Evolutionary conservation across 2,113 vertebrate species (phyloP), one percentile per base, ranked within the genome.

Genomic region (Microcebus jonahi): DNA sequence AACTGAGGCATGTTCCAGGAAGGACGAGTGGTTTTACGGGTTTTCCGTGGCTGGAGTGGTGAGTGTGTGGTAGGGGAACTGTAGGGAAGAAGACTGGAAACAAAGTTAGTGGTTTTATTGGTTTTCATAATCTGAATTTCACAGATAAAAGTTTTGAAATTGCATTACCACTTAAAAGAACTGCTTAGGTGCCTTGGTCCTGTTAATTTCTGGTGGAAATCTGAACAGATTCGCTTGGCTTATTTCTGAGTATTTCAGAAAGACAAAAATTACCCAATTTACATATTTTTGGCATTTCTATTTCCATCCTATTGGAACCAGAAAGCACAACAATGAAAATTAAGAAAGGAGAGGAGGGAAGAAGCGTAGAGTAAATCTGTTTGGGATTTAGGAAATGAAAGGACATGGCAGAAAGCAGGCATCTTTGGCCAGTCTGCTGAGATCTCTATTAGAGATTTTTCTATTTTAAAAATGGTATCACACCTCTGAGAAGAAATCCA

Each of bases 221-320:
- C 57, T 15, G 4, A 94, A 53, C 36, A 83, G 80, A 89, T 63
- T 82, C 10, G 87, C 76, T 92, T 87, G 42, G 20, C 59, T 90
- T 82, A 31, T 71, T 92, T 68, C 31, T 90, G 65, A 25, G 6
- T 86, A 55, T 82, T 95, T 95, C 57, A 92, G 76, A 90, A 92
- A 67, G 67, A 59, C 25, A 91, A 75, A 48, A 65, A 85, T 48
- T 77, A 71, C 21, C 36, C 42, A 61, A 5, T 77, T 34, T 2
- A 12, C n/a, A 34, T 68, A 61, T 76, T 76, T 55, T 80, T 25
- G 63, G 6, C 59, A 80, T 94, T 93, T 92, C 61, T 36, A 3
- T 85, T 87, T 90, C 57, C 29, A 57, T 73, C 57, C 20, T 76
- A 67, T 59, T 59, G 17, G 87, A 92, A 90, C 31, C 70, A 94